These are phyloP conservation scores for Cephus sareptanus DNA, from an alignment of 2,888 invertebrate genomes.

Conservation along the genomic window DNA sequence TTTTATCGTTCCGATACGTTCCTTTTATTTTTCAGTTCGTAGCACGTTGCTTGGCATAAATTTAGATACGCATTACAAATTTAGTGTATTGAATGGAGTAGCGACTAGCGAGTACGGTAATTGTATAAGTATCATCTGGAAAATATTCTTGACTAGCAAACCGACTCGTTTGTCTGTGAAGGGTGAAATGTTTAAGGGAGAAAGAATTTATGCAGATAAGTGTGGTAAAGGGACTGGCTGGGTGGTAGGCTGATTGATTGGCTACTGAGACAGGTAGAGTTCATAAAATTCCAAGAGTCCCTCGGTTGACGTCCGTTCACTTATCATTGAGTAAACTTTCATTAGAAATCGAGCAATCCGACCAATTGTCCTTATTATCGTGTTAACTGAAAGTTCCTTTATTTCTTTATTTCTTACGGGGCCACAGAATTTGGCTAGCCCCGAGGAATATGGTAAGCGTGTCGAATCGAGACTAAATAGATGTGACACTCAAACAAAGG, in stretches of 20 bases:
- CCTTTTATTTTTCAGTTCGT: background rate
- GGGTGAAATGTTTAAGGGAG: background rate
- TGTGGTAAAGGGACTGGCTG: background rate
- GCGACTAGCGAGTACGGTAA: background rate
- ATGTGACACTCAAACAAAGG: background rate
- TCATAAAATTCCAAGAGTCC: background rate
- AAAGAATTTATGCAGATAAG: background rate
- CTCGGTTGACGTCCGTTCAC: background rate
- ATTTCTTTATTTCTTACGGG: background rate
- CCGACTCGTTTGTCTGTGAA: background rate
- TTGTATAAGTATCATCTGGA: background rate
- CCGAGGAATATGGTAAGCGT: background rate
- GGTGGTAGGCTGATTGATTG: background rate
- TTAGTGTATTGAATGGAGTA: background rate
- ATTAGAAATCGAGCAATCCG: background rate
- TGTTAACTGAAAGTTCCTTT: background rate
- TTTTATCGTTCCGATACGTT: background rate
- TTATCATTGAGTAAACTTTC: background rate
- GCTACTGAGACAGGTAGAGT: background rate
- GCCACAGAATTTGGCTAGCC: background rate
- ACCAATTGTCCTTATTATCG: background rate
- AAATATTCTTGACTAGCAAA: background rate
- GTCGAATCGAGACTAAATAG: background rate
- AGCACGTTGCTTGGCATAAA: background rate
- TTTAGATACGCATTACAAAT: background rate